Conservation (phyloP, 2,113 vertebrate genomes). For the Dasyornis broadbenti region DNA sequence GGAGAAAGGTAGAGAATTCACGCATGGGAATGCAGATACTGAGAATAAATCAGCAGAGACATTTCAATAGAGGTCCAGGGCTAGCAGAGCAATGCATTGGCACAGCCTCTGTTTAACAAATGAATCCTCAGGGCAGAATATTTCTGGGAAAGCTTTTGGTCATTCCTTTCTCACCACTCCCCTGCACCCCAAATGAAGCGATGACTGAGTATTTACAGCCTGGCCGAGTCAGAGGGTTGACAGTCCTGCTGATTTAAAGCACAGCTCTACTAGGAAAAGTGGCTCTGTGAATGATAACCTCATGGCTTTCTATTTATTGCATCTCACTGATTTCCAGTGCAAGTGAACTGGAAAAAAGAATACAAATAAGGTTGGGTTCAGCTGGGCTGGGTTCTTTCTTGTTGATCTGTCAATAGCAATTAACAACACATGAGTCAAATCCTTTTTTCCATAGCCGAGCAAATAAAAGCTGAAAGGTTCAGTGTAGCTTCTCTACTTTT, state of each 20-base stretch:
- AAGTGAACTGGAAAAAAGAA: background rate
- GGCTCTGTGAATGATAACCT: background rate
- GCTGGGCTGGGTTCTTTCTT: background rate
- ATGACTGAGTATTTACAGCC: conserved; percentile 12
- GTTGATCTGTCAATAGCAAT: background rate
- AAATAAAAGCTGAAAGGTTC: background rate
- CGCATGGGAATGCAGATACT: background rate
- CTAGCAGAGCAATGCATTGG: background rate
- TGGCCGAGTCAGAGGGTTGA: background rate
- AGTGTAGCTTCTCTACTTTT: background rate
- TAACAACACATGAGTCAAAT: background rate
- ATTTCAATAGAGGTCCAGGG: background rate
- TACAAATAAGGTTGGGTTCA: background rate
- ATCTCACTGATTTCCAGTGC: background rate
- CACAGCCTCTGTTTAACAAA: background rate
- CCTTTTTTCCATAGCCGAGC: background rate
- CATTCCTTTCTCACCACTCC: conserved; percentile 8
- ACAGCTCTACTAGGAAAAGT: background rate
- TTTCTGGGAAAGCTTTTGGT: conserved; percentile 47
- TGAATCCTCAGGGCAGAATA: background rate
- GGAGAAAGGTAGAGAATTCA: background rate
- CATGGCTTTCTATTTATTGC: background rate
- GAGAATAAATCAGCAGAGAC: background rate
- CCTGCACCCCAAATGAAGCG: background rate
- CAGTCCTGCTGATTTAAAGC: conserved; percentile 24